Evolutionary conservation across 2,888 invertebrate species (phyloP).

Genomic region (Iselma pallidipennis): DNA sequence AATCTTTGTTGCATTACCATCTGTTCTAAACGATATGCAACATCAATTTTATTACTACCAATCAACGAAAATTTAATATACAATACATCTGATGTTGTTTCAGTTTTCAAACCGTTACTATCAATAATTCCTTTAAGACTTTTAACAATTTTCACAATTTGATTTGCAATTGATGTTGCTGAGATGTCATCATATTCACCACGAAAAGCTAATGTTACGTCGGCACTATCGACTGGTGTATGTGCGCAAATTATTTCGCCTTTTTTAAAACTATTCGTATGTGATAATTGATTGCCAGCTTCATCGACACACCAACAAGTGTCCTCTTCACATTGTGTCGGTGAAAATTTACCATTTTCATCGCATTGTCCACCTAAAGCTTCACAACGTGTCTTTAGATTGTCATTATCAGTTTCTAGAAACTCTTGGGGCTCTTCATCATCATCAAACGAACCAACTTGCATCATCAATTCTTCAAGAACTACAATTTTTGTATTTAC

Average conservation of each 20-base stretch:
- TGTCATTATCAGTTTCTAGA: slow-evolving; percentile 29
- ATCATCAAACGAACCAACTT: slow-evolving; percentile 62
- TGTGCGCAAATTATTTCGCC: slow-evolving; percentile 64
- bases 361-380: slow-evolving; percentile 64
- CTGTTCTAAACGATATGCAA: slow-evolving; percentile 78
- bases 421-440: slow-evolving; percentile 57
- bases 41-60: slow-evolving; percentile 75
- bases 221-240: slow-evolving; percentile 75
- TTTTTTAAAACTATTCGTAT: slow-evolving; percentile 63
- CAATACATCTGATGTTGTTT: slow-evolving; percentile 59
- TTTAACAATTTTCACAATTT: slow-evolving; percentile 57
- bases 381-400: slow-evolving; percentile 53
- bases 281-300: slow-evolving; percentile 71
- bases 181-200: slow-evolving; percentile 61
- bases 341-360: slow-evolving; percentile 69
- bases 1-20: slow-evolving; percentile 63
- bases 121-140: slow-evolving; percentile 54
- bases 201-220: slow-evolving; percentile 73
- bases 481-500: slow-evolving; percentile 51
- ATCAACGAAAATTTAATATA: slow-evolving; percentile 67
- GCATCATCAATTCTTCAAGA: slow-evolving; percentile 71
- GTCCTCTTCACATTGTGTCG: slow-evolving; percentile 73
- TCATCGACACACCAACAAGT: slow-evolving; percentile 89
- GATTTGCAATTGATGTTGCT: slow-evolving; percentile 57
- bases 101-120: slow-evolving; percentile 59